These are phyloP conservation scores for Dunckerocampus dactyliophorus DNA, from an alignment of 2,113 vertebrate species.

Conservation along the genomic window DNA sequence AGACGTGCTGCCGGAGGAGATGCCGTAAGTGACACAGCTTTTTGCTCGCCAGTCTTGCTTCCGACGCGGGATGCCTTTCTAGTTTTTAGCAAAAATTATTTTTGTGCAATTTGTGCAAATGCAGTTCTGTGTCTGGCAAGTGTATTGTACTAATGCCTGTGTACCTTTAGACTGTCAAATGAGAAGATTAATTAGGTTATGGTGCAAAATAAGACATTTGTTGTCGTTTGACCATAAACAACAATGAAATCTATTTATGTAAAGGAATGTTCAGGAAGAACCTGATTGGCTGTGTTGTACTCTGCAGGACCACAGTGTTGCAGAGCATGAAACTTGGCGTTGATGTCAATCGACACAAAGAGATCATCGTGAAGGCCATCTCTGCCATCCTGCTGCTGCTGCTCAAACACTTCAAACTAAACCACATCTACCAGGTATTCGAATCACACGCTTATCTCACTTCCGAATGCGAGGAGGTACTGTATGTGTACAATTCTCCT, in stretches of 20 bases:
- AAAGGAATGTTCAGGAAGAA: too few relatives aligned
- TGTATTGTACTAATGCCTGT: too few relatives aligned
- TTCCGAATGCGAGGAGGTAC: too few relatives aligned
- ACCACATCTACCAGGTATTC: conserved; percentile 92
- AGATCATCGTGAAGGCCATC: conserved; percentile 97
- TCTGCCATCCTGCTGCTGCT: conserved; percentile 91
- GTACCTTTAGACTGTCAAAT: too few relatives aligned
- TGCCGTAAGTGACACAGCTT: conserved; percentile 85
- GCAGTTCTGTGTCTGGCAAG: too few relatives aligned
- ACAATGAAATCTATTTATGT: background rate
- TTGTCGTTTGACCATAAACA: too few relatives aligned
- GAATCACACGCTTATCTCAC: background rate
- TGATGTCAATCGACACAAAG: conserved; percentile 96
- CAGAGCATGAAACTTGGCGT: conserved; percentile 99
- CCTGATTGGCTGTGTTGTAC: background rate
- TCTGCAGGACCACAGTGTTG: conserved; percentile 86
- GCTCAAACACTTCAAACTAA: conserved; percentile 96
- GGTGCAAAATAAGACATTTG: too few relatives aligned
- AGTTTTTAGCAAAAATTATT: background rate
- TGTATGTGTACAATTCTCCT: too few relatives aligned
- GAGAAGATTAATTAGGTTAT: too few relatives aligned
- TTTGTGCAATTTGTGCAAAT: background rate
- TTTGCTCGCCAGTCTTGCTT: background rate
- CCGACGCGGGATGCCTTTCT: background rate
- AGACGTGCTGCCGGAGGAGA: conserved; percentile 94